Percentiles rank a stretch among this genome's conserved stretches.
These are phyloP conservation scores for Colistium nudipinnis DNA, from an alignment of 2,113 vertebrate species.

Conservation along the genomic window DNA sequence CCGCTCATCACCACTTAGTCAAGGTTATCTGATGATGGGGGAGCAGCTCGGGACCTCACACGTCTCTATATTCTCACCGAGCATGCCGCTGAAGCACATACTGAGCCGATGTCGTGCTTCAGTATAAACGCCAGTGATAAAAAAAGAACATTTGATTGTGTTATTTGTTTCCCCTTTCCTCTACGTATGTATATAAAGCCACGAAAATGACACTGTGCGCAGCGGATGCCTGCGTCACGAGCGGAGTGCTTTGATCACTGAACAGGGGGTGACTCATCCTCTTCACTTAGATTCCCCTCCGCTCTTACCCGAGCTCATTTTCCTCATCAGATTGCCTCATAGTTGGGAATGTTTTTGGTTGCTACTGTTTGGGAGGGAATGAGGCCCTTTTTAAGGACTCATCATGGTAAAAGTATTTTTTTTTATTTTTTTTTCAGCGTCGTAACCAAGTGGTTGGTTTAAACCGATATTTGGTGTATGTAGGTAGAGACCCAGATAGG, in stretches of 20 bases:
- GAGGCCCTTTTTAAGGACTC: conserved; percentile 9
- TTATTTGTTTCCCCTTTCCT: conserved; percentile 6
- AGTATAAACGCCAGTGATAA: conserved; percentile 49
- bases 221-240: conserved; percentile 45
- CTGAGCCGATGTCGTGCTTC: conserved; percentile 34
- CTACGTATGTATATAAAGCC: conserved; percentile 44
- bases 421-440: conserved; percentile 8
- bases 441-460: conserved; percentile 28
- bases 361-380: conserved; percentile 11
- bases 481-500: conserved; percentile 19
- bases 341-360: conserved; percentile 19
- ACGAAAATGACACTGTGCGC: conserved; percentile 46
- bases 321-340: conserved; percentile 49
- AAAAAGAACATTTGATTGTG: conserved; percentile 55
- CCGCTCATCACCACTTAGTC: conserved; percentile 35
- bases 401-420: neutral
- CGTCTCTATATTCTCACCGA: conserved; percentile 23
- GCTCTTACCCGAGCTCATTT: conserved; percentile 45
- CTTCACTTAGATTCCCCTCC: conserved; percentile 51
- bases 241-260: conserved; percentile 59
- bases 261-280: conserved; percentile 67
- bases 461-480: conserved; percentile 21
- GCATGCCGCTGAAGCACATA: conserved; percentile 41
- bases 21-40: conserved; percentile 42
- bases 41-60: conserved; percentile 16